These are phyloP conservation scores for Lasiurus borealis DNA, from an alignment of 2,113 vertebrate genomes.

Conservation along the genomic window DNA sequence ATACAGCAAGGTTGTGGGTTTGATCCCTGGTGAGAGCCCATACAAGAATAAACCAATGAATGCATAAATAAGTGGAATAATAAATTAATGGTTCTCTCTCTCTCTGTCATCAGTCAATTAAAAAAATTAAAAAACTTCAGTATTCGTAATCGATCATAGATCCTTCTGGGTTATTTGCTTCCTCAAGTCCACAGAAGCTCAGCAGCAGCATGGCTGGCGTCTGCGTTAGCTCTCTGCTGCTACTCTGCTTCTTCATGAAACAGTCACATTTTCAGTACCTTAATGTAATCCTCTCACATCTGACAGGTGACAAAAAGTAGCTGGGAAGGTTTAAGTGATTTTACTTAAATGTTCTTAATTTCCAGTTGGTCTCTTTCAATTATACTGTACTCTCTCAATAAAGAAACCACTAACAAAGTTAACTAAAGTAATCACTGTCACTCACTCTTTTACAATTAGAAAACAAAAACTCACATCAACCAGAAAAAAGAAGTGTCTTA, in stretches of 20 bases:
- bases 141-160: not conserved
- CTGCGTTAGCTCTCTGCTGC: not conserved
- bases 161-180: not conserved
- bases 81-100: not conserved
- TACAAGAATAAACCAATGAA: not conserved
- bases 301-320: not conserved
- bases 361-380: not conserved
- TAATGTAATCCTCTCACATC: not conserved
- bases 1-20: not conserved
- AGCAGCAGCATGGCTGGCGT: not conserved
- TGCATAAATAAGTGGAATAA: not conserved
- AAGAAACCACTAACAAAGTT: not conserved
- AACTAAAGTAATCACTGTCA: not conserved
- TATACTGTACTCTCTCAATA: not conserved
- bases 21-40: not conserved
- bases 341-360: not conserved
- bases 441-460: not conserved
- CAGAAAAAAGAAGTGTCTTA: not conserved
- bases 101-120: not conserved
- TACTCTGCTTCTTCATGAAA: not conserved
- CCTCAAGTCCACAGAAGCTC: not conserved
- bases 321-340: not conserved
- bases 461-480: not conserved
- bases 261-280: not conserved
- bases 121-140: not conserved